Evolutionary conservation across 2,797 vertebrate species (phyloP), one percentile per base, ranked within the genome.

Genomic region (Enteromius paludinosus): DNA sequence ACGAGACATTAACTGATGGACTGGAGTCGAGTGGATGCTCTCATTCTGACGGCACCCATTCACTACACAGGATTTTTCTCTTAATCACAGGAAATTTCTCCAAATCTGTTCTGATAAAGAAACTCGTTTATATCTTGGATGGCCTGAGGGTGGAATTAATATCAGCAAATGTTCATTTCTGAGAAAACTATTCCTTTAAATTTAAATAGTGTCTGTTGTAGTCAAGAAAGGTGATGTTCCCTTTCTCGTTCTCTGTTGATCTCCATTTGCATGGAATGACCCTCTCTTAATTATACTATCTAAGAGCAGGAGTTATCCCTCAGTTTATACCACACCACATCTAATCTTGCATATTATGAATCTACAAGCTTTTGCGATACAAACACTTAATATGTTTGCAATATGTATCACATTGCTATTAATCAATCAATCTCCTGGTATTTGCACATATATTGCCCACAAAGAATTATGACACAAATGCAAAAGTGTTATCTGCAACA

Each of bases 271-370:
- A 54, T 20, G 15, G 8, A 66, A 7, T 38, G 20, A 52, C 30
- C n/a, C 5, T 68, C 33, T 41, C 3, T 20, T 28, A 56, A 12
- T 52, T 25, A 25, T 0, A 18, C 76, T n/a, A 54, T 61, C 33
- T 38, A 45, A 28, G 38, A 45, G 38, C 20, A 62, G 35, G 35
- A 43, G 35, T 43, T 56, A 25, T 6, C 7, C 30, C 5, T 43
- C 1, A 33, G 47, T 78, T 49, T 65, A 30, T 49, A 65, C 45
- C 30, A 52, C 20, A 52, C 7, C 28, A 25, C 28, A 65, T 47
- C 59, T 66, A 52, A 78, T 66, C 20, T 52, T 20, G 43, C 25
- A 78, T 78, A 23, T 64, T 64, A 78, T 15, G 61, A 75, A 47
- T 65, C 17, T 38, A 66, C 65, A 56, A 20, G 65, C 20, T 18